Evolutionary conservation across 2,797 vertebrate species (phyloP), one percentile per base, ranked within the genome.

Genomic region (Sparidentex hasta): DNA sequence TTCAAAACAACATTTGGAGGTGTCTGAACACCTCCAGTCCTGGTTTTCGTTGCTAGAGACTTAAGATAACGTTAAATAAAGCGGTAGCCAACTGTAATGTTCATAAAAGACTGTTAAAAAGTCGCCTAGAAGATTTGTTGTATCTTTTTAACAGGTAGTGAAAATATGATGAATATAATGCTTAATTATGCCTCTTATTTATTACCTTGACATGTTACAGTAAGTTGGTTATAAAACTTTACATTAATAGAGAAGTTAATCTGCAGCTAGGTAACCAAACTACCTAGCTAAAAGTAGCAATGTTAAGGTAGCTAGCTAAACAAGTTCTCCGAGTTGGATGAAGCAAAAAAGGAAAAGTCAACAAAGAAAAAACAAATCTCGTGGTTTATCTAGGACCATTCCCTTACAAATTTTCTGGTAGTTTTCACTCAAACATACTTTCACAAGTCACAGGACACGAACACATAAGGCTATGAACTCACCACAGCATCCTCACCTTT

Each of bases 401-500:
- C 18, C 6, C 4, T 2, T 46, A 4, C 12, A 46, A 16, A 11
- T 2, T 47, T 47, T 47, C 1, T 17, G 4, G 14, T 27, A 4
- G 2, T 21, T 38, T 33, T 17, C 11, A 3, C n/a, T 29, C 11
- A 7, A 41, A 41, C 7, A 50, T 12, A 20, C 17, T 41, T 29
- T 17, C 0, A 47, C 2, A 23, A 43, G 27, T 20, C 5, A 43
- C 14, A 21, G 2, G 8, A 13, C 5, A 11, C 5, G 2, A 2
- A 44, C 3, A 46, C 44, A 14, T 17, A 5, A 46, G 44, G 16
- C 4, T 14, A 14, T 47, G 38, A 56, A 41, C 11, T 54, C 48
- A 64, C 17, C 54, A 1, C 23, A 17, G 71, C 57, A 47, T 58
- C 33, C 75, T 87, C 64, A 77, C 86, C 78, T 82, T 64, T 38